These are phyloP conservation scores for Sturmia bella DNA, from an alignment of 2,888 invertebrate genomes.

Conservation along the genomic window DNA sequence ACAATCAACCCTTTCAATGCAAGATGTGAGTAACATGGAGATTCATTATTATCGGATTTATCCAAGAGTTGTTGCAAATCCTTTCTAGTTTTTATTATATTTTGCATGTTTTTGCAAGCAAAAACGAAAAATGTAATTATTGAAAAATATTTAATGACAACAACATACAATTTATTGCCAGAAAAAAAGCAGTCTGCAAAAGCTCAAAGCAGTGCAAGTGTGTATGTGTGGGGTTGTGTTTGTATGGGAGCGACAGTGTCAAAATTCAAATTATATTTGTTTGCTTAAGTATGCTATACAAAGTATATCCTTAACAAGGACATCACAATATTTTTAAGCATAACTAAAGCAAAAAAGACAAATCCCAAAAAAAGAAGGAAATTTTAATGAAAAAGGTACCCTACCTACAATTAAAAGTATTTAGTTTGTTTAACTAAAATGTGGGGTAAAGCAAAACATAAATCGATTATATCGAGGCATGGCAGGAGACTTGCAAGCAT, in stretches of 20 bases:
- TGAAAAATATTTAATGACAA: constrained; percentile 69
- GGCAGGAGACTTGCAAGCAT: too few species aligned
- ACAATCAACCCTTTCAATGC: not conserved
- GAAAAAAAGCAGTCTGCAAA: constrained; percentile 12
- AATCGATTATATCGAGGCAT: too few species aligned
- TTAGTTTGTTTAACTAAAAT: too few species aligned
- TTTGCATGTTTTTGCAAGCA: constrained; percentile 29
- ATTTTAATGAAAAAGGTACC: constrained; percentile 3
- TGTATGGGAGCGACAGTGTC: constrained; percentile 54
- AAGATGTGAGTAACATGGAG: not conserved
- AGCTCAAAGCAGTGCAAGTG: constrained; percentile 1
- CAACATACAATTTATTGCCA: constrained; percentile 52
- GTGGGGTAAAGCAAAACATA: too few species aligned
- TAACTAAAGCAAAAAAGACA: not conserved
- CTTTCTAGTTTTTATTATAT: constrained; percentile 34
- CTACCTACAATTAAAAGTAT: not conserved
- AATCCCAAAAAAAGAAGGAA: not conserved
- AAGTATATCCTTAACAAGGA: constrained; percentile 57
- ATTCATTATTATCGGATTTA: constrained; percentile 57
- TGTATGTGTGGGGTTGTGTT: not conserved
- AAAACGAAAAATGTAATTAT: constrained; percentile 60
- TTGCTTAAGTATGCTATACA: constrained; percentile 1
- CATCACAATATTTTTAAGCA: constrained; percentile 49
- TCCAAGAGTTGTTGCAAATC: constrained; percentile 48
- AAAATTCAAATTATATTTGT: constrained; percentile 54